A percentile compares a stretch with the other conserved stretches of the same genome.
Conservation (phyloP, 1,140 invertebrate species). For the Tetragonula clypearis region DNA sequence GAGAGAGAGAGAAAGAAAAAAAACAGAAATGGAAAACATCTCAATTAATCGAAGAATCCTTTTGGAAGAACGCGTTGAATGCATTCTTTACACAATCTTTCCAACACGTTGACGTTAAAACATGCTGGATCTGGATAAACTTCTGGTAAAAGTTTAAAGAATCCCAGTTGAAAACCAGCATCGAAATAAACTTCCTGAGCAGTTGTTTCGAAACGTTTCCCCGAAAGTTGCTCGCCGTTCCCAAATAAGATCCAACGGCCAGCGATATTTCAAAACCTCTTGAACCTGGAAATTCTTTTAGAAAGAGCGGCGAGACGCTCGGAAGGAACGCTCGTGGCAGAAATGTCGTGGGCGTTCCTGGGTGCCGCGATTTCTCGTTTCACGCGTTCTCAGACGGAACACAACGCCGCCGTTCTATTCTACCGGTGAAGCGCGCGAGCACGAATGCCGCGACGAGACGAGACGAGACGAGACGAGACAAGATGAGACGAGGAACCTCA, state of each 20-base stretch:
- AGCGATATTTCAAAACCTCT: not conserved
- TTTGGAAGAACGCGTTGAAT: too few relatives aligned
- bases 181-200: too few relatives aligned
- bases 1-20: too few relatives aligned
- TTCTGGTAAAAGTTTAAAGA: too few relatives aligned
- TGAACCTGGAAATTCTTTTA: not conserved
- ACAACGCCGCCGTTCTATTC: conserved; percentile 63
- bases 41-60: too few relatives aligned
- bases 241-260: not conserved
- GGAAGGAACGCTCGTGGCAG: not conserved
- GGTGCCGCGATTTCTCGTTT: conserved; percentile 51
- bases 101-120: too few relatives aligned
- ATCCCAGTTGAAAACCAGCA: too few relatives aligned
- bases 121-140: not conserved
- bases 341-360: conserved; percentile 24
- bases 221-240: not conserved
- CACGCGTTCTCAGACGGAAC: conserved; percentile 50
- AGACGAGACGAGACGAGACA: too few relatives aligned
- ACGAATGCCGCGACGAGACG: conserved; percentile 37
- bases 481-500: not conserved
- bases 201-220: not conserved
- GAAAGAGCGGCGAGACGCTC: not conserved
- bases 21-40: too few relatives aligned
- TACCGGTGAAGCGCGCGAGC: conserved; percentile 21
- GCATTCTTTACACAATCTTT: too few relatives aligned